These are phyloP conservation scores for Agonum fuliginosum DNA, from an alignment of 2,888 invertebrate species.

Conservation along the genomic window DNA sequence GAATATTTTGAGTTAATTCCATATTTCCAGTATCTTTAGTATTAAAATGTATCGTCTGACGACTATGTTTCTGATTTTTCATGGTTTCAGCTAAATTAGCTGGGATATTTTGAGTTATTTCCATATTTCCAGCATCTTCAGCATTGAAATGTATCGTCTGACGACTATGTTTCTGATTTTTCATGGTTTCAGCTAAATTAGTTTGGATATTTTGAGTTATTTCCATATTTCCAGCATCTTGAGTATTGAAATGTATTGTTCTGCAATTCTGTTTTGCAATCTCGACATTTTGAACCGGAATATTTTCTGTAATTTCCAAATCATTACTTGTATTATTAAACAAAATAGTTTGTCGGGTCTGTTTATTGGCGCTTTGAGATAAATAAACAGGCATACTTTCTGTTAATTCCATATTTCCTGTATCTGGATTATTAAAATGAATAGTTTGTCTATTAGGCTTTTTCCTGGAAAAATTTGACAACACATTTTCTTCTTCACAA, in stretches of 20 bases:
- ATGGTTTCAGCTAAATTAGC: neutral
- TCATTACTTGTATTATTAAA: too few species aligned
- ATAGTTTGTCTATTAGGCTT: constrained; percentile 21
- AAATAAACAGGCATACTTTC: neutral
- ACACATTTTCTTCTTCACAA: neutral
- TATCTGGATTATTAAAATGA: constrained; percentile 8
- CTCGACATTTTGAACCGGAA: too few species aligned
- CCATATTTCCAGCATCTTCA: neutral
- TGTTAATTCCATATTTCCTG: neutral
- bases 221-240: neutral
- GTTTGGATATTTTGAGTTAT: neutral
- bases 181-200: neutral
- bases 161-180: too few species aligned
- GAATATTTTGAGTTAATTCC: constrained; percentile 33
- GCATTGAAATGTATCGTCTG: too few species aligned
- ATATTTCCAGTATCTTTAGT: neutral
- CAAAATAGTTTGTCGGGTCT: too few species aligned
- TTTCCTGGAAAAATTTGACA: neutral
- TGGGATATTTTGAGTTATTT: constrained; percentile 19
- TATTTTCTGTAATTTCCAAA: too few species aligned
- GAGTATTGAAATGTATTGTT: too few species aligned
- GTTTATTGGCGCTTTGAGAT: neutral
- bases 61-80: neutral
- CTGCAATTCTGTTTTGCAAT: too few species aligned
- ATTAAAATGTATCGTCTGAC: neutral